phyloP scores from a whole-genome alignment of 2,797 vertebrate species.

The Myotis vivesi region DNA sequence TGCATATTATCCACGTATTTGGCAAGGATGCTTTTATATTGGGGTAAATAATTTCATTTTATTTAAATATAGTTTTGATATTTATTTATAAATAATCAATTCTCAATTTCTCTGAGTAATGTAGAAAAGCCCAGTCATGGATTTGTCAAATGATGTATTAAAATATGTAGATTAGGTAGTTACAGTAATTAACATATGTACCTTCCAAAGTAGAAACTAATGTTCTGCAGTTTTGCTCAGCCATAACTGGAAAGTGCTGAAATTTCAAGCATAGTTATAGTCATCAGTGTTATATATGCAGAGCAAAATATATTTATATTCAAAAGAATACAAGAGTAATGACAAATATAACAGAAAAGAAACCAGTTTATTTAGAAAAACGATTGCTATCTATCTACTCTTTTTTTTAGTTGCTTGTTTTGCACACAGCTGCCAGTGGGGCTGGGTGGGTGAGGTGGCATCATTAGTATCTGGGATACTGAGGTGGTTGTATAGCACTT shows the following conservation, averaged over 20 bases:
- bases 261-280: slow-evolving; percentile 63
- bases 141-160: slow-evolving; percentile 50
- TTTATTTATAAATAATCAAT: slow-evolving; percentile 45
- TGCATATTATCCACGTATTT: slow-evolving; percentile 51
- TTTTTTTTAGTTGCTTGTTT: neutral
- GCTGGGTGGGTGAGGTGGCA: neutral
- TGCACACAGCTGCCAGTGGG: neutral
- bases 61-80: slow-evolving; percentile 36
- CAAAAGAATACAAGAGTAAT: slow-evolving; percentile 37
- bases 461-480: neutral
- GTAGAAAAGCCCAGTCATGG: slow-evolving; percentile 45
- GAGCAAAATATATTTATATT: slow-evolving; percentile 38
- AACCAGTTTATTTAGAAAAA: neutral
- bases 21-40: neutral
- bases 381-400: neutral
- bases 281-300: slow-evolving; percentile 16
- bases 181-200: slow-evolving; percentile 63
- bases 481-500: neutral
- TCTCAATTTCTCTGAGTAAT: slow-evolving; percentile 27
- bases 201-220: slow-evolving; percentile 63
- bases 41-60: slow-evolving; percentile 60
- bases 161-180: slow-evolving; percentile 58
- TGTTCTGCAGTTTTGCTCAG: slow-evolving; percentile 59
- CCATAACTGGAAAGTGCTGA: slow-evolving; percentile 64
- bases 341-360: slow-evolving; percentile 31